Conservation (phyloP, 1,140 invertebrate genomes). For the Rhynchophorus ferrugineus region DNA sequence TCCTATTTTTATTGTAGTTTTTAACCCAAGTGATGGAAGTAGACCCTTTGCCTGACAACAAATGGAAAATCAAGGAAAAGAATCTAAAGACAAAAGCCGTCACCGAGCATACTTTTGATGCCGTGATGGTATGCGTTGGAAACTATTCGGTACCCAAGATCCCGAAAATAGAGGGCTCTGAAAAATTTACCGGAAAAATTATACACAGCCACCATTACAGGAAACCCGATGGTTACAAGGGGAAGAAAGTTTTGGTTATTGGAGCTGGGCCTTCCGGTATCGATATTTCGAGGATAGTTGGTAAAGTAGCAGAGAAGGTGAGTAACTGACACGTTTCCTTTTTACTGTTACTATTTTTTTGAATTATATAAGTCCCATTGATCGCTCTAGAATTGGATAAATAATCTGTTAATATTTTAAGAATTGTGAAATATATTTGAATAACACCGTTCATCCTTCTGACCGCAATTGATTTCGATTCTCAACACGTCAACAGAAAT, state of each 20-base stretch:
- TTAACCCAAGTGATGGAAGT: constrained; percentile 36
- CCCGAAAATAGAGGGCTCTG: constrained; percentile 49
- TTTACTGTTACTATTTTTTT: not conserved
- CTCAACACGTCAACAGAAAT: no score
- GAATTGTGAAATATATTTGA: no score
- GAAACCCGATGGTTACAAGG: constrained; percentile 46
- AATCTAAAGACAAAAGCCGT: constrained; percentile 39
- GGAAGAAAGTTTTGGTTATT: constrained; percentile 55
- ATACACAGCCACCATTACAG: constrained; percentile 66
- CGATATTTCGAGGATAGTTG: constrained; percentile 47
- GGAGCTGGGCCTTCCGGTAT: constrained; percentile 61
- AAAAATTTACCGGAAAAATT: constrained; percentile 49
- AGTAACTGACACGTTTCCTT: not conserved
- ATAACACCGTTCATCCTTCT: no score
- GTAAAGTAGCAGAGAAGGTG: constrained; percentile 25
- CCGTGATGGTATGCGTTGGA: constrained; percentile 59
- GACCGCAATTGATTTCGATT: no score
- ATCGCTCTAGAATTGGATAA: no score
- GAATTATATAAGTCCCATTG: no score
- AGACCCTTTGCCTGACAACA: constrained; percentile 23
- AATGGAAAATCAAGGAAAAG: constrained; percentile 41
- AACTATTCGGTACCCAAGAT: constrained; percentile 57
- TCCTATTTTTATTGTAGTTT: constrained; percentile 23
- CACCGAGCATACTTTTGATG: constrained; percentile 45
- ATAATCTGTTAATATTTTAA: no score